These are phyloP conservation scores for Salarias fasciatus DNA, from an alignment of 2,797 vertebrate species.

Conservation along the genomic window DNA sequence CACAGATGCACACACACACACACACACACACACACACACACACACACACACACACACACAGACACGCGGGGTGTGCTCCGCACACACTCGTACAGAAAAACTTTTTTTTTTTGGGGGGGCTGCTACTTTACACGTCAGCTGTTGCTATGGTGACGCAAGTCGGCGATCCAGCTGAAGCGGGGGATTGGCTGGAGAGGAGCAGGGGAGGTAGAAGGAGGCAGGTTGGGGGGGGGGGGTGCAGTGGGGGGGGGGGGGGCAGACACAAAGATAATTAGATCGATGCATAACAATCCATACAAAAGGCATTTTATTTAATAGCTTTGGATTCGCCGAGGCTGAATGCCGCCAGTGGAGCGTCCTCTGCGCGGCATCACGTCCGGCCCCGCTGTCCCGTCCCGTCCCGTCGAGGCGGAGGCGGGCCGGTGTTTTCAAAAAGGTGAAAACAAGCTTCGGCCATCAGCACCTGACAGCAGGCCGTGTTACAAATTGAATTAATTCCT, in stretches of 20 bases:
- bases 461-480: constrained; percentile 32
- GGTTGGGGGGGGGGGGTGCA: constrained; percentile 48
- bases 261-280: constrained; percentile 68
- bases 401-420: constrained; percentile 18
- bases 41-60: constrained; percentile 67
- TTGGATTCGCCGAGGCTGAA: constrained; percentile 40
- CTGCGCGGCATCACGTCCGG: constrained; percentile 32
- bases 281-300: constrained; percentile 62
- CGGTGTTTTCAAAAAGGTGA: constrained; percentile 21
- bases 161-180: constrained; percentile 64
- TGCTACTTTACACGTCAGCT: constrained; percentile 83
- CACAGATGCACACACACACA: constrained; percentile 48
- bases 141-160: constrained; percentile 83
- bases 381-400: constrained; percentile 24
- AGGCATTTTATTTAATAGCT: constrained; percentile 52
- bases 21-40: constrained; percentile 49
- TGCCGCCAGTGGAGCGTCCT: constrained; percentile 22
- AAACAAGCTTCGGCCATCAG: constrained; percentile 50
- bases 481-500: constrained; percentile 20
- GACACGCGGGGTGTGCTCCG: constrained; percentile 30
- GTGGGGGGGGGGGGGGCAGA: constrained; percentile 44
- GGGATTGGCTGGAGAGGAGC: constrained; percentile 73
- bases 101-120: constrained; percentile 72
- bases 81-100: constrained; percentile 64
- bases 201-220: constrained; percentile 50